A percentile compares a stretch with the other conserved stretches of the same genome.
phyloP scores from a whole-genome alignment of 1,140 invertebrate species.

The Ceratina calcarata region DNA sequence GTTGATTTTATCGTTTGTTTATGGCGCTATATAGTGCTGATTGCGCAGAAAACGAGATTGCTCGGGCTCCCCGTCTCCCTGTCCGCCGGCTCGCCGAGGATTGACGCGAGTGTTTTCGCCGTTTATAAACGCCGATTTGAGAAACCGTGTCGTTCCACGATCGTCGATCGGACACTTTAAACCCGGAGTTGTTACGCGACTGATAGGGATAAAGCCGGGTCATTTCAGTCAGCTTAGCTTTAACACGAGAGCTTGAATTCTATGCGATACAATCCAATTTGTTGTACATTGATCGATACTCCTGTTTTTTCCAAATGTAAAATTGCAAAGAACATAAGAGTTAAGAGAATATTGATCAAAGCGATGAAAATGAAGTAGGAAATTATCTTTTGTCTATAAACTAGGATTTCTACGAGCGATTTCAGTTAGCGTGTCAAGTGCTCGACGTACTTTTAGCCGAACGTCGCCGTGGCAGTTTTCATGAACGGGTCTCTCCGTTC shows the following conservation, averaged over 20 bases:
- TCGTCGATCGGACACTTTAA: not conserved
- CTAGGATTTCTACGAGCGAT: no score
- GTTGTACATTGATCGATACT: no score
- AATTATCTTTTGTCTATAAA: no score
- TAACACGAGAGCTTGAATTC: not conserved
- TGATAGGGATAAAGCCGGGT: not conserved
- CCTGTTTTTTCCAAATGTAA: no score
- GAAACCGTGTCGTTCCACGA: not conserved
- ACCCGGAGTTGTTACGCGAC: not conserved
- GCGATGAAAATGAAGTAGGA: no score
- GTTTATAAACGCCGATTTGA: not conserved
- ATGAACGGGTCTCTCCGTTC: not conserved
- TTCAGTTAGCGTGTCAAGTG: not conserved
- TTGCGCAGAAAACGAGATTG: conserved; percentile 29
- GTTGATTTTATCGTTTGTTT: conserved; percentile 46
- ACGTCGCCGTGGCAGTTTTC: conserved; percentile 1
- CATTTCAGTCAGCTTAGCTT: not conserved
- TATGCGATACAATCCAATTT: no score
- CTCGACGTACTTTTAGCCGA: no score
- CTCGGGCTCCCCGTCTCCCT: not conserved
- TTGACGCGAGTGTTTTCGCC: not conserved
- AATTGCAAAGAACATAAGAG: no score
- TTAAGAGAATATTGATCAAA: no score
- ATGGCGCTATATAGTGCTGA: conserved; percentile 26
- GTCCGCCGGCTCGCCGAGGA: not conserved